A percentile compares a stretch with the other conserved stretches of the same genome.
These are phyloP conservation scores for Marisa cornuarietis DNA, from an alignment of 1,140 invertebrate species.

Conservation along the genomic window DNA sequence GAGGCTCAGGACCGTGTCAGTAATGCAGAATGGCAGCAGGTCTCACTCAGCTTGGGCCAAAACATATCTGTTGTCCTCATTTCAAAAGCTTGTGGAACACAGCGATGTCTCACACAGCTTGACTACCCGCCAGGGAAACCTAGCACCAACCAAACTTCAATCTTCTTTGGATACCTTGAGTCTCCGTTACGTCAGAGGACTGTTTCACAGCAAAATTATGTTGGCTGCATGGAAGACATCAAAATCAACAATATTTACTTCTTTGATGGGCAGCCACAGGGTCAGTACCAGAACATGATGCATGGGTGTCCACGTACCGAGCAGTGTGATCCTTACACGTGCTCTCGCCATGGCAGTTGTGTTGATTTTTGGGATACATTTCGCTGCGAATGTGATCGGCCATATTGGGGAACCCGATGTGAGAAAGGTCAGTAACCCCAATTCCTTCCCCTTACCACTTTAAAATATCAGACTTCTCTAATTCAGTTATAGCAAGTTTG, in stretches of 20 bases:
- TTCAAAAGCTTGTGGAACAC: not conserved
- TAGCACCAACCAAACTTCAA: constrained; percentile 7
- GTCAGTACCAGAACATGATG: constrained; percentile 2
- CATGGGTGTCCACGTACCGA: constrained; percentile 78
- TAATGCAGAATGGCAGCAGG: constrained; percentile 44
- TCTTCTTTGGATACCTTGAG: constrained; percentile 13
- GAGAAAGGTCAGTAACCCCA: constrained; percentile 77
- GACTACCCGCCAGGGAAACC: constrained; percentile 23
- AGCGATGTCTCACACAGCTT: constrained; percentile 1
- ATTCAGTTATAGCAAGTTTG: not conserved
- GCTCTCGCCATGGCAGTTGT: constrained; percentile 85
- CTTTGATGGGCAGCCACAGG: constrained; percentile 39
- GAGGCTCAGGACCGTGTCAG: constrained; percentile 62
- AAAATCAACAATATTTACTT: constrained; percentile 85
- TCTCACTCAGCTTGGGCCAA: constrained; percentile 25
- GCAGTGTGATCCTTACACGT: constrained; percentile 88
- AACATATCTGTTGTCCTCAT: constrained; percentile 25
- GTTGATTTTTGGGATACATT: constrained; percentile 90
- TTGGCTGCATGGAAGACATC: constrained; percentile 92
- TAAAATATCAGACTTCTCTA: not conserved
- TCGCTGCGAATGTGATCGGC: constrained; percentile 84
- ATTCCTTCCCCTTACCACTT: not conserved
- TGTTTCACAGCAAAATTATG: constrained; percentile 67
- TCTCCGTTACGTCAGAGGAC: constrained; percentile 17
- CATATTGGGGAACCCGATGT: constrained; percentile 86